phyloP scores from a whole-genome alignment of 2,888 invertebrate genomes.

The Drosophila aldrichi region DNA sequence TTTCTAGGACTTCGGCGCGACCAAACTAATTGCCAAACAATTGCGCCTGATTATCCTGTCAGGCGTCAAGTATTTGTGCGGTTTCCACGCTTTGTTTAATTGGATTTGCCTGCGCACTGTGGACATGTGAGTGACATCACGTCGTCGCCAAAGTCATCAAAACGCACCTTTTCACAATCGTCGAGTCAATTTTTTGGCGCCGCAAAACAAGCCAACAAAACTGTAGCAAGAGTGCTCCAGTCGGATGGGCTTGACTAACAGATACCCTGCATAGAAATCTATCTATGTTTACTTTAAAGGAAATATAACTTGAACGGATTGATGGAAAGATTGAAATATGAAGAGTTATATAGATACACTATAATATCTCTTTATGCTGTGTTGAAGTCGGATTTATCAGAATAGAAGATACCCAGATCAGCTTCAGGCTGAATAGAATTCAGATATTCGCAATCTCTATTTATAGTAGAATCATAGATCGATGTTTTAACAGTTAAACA shows the following conservation, averaged over 20 bases:
- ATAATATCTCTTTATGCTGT: background rate
- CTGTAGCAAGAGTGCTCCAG: background rate
- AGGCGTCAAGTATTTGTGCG: conserved; percentile 71
- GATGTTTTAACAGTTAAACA: too few relatives aligned
- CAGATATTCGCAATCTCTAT: background rate
- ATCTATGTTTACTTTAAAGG: background rate
- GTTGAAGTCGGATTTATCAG: background rate
- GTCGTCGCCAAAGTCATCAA: conserved; percentile 47
- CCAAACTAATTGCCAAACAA: conserved; percentile 72
- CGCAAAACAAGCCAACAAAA: conserved; percentile 16
- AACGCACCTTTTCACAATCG: conserved; percentile 58
- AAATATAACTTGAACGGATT: too few relatives aligned
- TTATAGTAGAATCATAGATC: too few relatives aligned
- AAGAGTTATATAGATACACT: too few relatives aligned
- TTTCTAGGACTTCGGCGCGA: conserved; percentile 71
- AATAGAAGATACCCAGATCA: background rate
- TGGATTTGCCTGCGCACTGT: conserved; percentile 66
- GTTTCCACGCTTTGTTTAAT: conserved; percentile 76
- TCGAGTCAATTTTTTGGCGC: conserved; percentile 48
- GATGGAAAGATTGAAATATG: background rate
- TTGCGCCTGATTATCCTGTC: conserved; percentile 81
- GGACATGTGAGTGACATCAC: conserved; percentile 73
- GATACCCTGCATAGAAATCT: background rate
- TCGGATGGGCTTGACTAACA: background rate
- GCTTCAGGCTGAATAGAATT: background rate